Base-by-base conservation (phyloP, 2,797 vertebrate species). In the Tokudaia muenninki region DNA sequence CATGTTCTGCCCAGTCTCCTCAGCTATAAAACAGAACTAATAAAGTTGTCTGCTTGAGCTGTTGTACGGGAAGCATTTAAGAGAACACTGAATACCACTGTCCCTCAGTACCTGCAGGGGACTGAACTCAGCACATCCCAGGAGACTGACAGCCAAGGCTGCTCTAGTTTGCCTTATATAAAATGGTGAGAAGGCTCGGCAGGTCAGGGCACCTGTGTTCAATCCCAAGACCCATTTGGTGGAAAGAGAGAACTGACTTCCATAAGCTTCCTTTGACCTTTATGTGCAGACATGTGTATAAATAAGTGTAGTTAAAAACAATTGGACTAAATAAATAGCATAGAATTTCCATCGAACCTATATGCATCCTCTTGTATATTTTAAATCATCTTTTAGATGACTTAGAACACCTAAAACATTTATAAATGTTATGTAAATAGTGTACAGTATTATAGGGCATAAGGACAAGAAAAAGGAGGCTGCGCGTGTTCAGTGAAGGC, bases 1-100 rank as follows among this genome's bases (percentile, higher is more conserved):
- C 90, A 91, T 91, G 89, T 94, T 87, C 87, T 47, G 21, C 82
- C 79, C 34, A 80, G 87, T 81, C 83, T 95, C 47, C 63, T 91
- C 86, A 72, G 47, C 89, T 31, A 77, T 57, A 92, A 95, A 92
- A 92, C 61, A 19, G 55, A 97, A n/a, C 81, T 65, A 70, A 88
- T 31, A 63, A 92, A 92, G 92, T 19, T 84, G 55, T 93, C 61
- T 70, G 55, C 78, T 57, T 91, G 55, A 95, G 89, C 77, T 7
- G 10, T 55, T 22, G 0, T 55, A 92, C 26, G n/a, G 34, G 50
- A 55, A 81, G 44, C 9, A 3, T 86, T 92, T 91, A 78, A 78
- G 34, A 78, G n/a, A 93, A 59, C 0, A 10, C 24, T 63, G 52
- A 67, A 50, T 6, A 59, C 61, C 37, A 6, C 26, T 63, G 12